Evolutionary conservation across 1,140 invertebrate genomes (phyloP).

Genomic region (Berghia stephanieae): DNA sequence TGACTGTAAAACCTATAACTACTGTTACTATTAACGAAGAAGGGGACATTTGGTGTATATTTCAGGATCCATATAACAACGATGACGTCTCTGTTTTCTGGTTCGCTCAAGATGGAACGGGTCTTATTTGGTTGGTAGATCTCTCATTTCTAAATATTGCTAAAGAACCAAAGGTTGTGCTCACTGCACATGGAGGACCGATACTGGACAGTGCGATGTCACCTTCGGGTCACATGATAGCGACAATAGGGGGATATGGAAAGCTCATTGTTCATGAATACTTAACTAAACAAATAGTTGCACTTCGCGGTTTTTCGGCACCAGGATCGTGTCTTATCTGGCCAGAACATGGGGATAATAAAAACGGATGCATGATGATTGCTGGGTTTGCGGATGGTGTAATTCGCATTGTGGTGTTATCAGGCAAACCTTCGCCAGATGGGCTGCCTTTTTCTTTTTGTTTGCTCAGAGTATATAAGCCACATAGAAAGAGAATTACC

Average conservation of each 20-base stretch:
- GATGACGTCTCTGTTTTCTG: constrained; percentile 1
- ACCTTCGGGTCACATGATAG: neutral
- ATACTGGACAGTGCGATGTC: constrained; percentile 28
- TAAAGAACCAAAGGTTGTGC: constrained; percentile 20
- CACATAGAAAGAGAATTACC: constrained; percentile 4
- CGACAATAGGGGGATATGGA: constrained; percentile 32
- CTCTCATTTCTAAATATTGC: constrained; percentile 22
- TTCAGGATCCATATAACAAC: neutral
- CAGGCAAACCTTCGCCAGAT: neutral
- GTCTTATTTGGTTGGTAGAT: constrained; percentile 23
- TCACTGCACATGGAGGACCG: constrained; percentile 23
- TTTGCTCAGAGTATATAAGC: constrained; percentile 9
- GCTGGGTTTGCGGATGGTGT: constrained; percentile 24
- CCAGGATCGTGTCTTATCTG: constrained; percentile 8
- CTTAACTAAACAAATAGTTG: constrained; percentile 25
- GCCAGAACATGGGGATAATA: neutral
- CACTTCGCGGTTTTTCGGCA: neutral
- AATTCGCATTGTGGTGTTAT: neutral
- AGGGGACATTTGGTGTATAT: constrained; percentile 56
- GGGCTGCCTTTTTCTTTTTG: neutral
- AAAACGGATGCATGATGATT: neutral
- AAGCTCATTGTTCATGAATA: constrained; percentile 29
- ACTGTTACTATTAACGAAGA: constrained; percentile 79
- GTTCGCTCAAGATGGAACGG: constrained; percentile 34
- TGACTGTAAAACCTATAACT: constrained; percentile 72